Evolutionary conservation across 30 jellyfish, hydroid and myxozoan genomes (phyloP).

Genomic region (Turritopsis dohrnii): DNA sequence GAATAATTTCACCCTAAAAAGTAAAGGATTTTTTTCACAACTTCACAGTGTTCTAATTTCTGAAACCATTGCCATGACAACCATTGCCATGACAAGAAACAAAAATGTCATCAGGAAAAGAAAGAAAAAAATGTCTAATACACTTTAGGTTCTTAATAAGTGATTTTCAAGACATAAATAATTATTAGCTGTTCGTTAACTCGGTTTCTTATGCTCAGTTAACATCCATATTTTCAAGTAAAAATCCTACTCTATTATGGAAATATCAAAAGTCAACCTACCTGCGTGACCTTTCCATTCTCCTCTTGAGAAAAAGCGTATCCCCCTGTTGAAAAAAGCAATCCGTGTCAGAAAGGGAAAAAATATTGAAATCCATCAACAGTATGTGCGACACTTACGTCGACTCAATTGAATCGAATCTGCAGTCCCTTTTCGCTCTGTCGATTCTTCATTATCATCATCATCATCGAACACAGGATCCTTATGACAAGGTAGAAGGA

Average conservation of each 20-base stretch:
- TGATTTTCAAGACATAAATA: too few relatives aligned
- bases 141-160: too few relatives aligned
- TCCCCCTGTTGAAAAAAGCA: constrained; percentile 14
- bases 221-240: too few relatives aligned
- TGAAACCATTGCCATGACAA: too few relatives aligned
- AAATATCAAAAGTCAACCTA: constrained; percentile 12
- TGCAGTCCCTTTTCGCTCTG: not conserved
- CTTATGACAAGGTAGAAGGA: too few relatives aligned
- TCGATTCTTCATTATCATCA: not conserved
- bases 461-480: not conserved
- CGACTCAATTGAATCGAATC: not conserved
- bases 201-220: too few relatives aligned
- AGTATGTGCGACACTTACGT: not conserved
- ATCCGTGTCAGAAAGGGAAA: not conserved
- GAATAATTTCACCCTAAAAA: constrained; percentile 67
- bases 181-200: too few relatives aligned
- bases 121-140: too few relatives aligned
- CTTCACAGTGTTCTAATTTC: too few relatives aligned
- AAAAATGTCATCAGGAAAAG: too few relatives aligned
- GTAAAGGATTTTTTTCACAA: not conserved
- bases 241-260: too few relatives aligned
- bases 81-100: too few relatives aligned
- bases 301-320: constrained; percentile 80
- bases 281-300: constrained; percentile 70
- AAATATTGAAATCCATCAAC: not conserved